Evolutionary conservation across 2,888 invertebrate species (phyloP).

Genomic region (Watsonalla cultraria): DNA sequence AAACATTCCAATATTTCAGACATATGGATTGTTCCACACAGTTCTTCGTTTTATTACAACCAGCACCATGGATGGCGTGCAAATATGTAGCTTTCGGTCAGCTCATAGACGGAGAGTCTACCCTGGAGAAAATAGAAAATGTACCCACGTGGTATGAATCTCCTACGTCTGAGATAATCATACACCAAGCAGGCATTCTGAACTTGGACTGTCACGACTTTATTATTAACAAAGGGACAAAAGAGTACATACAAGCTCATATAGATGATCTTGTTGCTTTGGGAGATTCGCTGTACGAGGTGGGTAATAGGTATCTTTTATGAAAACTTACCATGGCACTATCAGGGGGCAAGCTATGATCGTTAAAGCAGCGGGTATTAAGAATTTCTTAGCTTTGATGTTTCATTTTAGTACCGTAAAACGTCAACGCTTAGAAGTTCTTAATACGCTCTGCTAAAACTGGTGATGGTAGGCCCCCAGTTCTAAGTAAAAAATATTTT

Average conservation of each 20-base stretch:
- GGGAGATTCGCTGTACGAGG: conserved; percentile 49
- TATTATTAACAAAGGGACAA: conserved; percentile 46
- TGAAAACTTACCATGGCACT: neutral
- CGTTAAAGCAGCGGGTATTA: too few species aligned
- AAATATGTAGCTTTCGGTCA: conserved; percentile 87
- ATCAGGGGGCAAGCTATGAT: too few species aligned
- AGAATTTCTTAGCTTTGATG: too few species aligned
- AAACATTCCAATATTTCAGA: conserved; percentile 33
- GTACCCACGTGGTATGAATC: conserved; percentile 81
- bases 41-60: conserved; percentile 82
- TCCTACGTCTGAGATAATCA: conserved; percentile 56
- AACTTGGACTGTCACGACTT: conserved; percentile 58
- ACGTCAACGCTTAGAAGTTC: too few species aligned
- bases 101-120: conserved; percentile 81
- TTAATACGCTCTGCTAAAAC: too few species aligned
- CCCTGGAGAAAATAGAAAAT: conserved; percentile 80
- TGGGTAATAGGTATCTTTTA: conserved; percentile 12
- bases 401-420: too few species aligned
- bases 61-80: conserved; percentile 84
- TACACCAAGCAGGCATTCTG: conserved; percentile 50
- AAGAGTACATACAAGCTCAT: conserved; percentile 52
- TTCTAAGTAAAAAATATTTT: neutral
- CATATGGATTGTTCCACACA: conserved; percentile 83
- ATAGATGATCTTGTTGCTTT: conserved; percentile 51
- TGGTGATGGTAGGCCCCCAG: too few species aligned